phyloP scores from a whole-genome alignment of 2,113 vertebrate species.

The Rattus norvegicus region GRCr8 NC_086028.1:93950001-93950500 shows the following conservation, averaged over 20 bases:
- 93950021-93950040: too few species aligned
- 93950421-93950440: not conserved
- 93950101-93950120: too few species aligned
- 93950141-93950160: not conserved
- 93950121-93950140: not conserved
- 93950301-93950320: not conserved
- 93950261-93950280: not conserved
- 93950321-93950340: not conserved
- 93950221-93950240: not conserved
- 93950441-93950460: not conserved
- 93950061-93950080: too few species aligned
- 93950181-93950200: slow-evolving; percentile 14
- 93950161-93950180: not conserved
- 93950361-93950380: not conserved
- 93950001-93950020: too few species aligned
- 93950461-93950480: not conserved
- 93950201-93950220: not conserved
- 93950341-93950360: slow-evolving; percentile 43
- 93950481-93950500: not conserved
- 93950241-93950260: not conserved
- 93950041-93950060: too few species aligned
- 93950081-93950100: too few species aligned
- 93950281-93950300: slow-evolving; percentile 31
- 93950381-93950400: not conserved
- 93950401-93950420: not conserved